Base-by-base conservation (phyloP, 2,888 invertebrate species). In the Omphaloscelis lunosa region DNA sequence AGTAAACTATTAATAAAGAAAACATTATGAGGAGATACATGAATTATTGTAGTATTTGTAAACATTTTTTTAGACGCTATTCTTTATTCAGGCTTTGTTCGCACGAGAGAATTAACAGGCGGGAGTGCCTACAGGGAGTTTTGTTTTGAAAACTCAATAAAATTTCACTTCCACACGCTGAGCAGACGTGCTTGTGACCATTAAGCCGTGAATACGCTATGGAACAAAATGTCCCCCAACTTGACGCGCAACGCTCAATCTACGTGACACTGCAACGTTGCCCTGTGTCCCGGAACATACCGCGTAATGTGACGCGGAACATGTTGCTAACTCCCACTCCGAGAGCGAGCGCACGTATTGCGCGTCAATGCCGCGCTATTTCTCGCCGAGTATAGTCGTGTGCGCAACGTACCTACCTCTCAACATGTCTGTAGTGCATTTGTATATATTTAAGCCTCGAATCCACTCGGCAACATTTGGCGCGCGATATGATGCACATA, bases 1-100 rank as follows among this genome's bases (percentile, higher is more conserved):
- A 63, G 67, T 87, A 85, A 87, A 86, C 86, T 87, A 75, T 63
- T 69, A 72, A 65, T 56, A 70, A 83, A 79, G 77, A 74, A 77
- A 77, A 81, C 76, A 71, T 45, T 63, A 59, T 56, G 67, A 67
- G 61, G 48, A 77, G 65, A 77, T 82, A 82, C 6, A 4, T 17
- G 41, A 82, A 41, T 81, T 41, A 51, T 51, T 63, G n/a, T 2
- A 34, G 48, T 72, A 8, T 79, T 76, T 68, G 3, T 48, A 69
- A 62, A 62, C 8, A 17, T 7, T 48, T 78, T 78, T 34, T 29
- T 29, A 34, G 41, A 39, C 23, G 23, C n/a, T 8, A 41, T 17
- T 59, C 23, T 75, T 53, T 51, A 41, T 75, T 53, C 41, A n/a
- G 15, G 20, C 2, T 29, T 15, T 12, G 1, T 61, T 12, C 17